phyloP scores from a whole-genome alignment of 2,888 invertebrate species.

The Hypercompe scribonia region DNA sequence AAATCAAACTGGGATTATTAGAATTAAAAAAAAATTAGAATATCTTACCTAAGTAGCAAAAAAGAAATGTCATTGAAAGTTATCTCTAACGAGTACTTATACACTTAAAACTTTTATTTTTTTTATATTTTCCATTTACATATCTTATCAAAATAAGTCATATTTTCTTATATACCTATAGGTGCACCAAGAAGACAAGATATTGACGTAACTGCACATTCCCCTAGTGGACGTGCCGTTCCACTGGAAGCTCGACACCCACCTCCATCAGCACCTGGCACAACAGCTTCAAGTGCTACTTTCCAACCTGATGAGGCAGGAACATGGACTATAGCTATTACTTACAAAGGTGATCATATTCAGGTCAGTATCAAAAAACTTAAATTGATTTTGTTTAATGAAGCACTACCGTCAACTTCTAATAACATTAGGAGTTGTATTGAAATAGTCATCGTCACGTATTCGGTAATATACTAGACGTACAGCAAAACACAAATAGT shows the following conservation, averaged over 20 bases:
- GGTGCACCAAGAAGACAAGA: constrained; percentile 93
- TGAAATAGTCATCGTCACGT: background rate
- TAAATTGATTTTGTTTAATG: background rate
- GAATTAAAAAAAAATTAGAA: no score
- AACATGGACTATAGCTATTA: constrained; percentile 98
- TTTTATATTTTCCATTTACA: background rate
- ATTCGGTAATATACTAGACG: background rate
- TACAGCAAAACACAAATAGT: background rate
- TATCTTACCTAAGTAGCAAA: no score
- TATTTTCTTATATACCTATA: constrained; percentile 46
- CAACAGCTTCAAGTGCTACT: constrained; percentile 94
- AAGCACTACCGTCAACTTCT: background rate
- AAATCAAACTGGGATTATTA: no score
- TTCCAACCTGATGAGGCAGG: constrained; percentile 99
- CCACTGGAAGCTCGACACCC: constrained; percentile 85
- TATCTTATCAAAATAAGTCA: background rate
- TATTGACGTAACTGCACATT: constrained; percentile 96
- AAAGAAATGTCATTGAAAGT: no score
- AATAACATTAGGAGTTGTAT: background rate
- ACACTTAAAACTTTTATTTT: no score
- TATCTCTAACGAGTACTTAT: no score
- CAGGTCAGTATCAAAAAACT: constrained; percentile 74
- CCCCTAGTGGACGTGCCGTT: constrained; percentile 94
- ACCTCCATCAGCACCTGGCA: constrained; percentile 94
- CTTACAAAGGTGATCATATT: constrained; percentile 98